Evolutionary conservation across 2,113 vertebrate genomes (phyloP), one percentile per base, ranked within the genome.

Genomic region (Mastomys coucha): DNA sequence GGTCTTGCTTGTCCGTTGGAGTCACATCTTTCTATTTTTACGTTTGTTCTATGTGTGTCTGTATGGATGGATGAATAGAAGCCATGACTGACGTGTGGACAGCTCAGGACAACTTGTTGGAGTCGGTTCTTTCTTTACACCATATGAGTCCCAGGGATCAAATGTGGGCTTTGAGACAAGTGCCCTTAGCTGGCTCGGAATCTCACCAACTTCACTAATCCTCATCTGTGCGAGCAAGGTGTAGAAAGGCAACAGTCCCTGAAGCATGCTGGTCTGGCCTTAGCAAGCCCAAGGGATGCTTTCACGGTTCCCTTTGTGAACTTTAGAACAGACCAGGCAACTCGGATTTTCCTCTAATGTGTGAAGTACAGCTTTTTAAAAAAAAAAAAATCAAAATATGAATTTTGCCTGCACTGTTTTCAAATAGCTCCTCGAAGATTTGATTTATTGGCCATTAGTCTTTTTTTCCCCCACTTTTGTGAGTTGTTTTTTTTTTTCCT

Each of bases 151-250:
- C 13, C 58, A 85, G 81, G n/a, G 24, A 45, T 85, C 58, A 42
- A 28, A 63, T 2, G 1, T 26, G 28, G n/a, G 58, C 56, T 84
- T 42, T 58, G 81, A 63, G 58, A 42, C 73, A 42, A 42, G 24
- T 56, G 26, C 53, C 6, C 12, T 63, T 60, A 42, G 14, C 81
- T 4, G 58, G 24, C 26, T 28, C 65, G 28, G 24, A 13, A 65
- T 45, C 60, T 5, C 9, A 6, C 28, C 42, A 67, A 8, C 82
- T 17, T 65, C 60, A 11, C 14, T 31, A 10, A 58, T 49, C 58
- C 5, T 0, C 36, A 6, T 24, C 22, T 12, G 31, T 2, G 81
- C 33, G 7, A 3, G 0, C 8, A 11, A 31, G 8, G 33, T 1
- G 17, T 0, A 24, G 42, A 11, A 19, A 36, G 20, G 16, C 67